A percentile compares a stretch with the other conserved stretches of the same genome.
Conservation (phyloP, 2,888 invertebrate genomes). For the Pegoplata infirma region DNA sequence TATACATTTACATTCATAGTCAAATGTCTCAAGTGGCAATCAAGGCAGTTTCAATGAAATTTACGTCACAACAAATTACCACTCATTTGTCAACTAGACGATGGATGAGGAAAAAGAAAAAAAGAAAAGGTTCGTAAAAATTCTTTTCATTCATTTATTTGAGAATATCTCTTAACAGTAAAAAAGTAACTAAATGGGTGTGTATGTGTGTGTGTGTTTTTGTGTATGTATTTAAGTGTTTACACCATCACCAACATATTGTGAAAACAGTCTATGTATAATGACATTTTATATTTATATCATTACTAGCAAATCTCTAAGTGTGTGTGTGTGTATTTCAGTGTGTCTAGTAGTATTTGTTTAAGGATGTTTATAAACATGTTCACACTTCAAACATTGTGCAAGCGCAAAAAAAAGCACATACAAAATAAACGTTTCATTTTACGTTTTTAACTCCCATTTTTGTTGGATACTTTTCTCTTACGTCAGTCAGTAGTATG, state of each 20-base stretch:
- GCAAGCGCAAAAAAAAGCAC: neutral
- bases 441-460: neutral
- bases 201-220: neutral
- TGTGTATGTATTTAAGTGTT: neutral
- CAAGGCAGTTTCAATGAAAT: slow-evolving; percentile 76
- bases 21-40: slow-evolving; percentile 76
- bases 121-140: neutral
- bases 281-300: slow-evolving; percentile 27
- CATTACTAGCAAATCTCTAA: slow-evolving; percentile 1
- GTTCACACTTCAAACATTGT: slow-evolving; percentile 30
- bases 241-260: neutral
- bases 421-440: slow-evolving; percentile 4
- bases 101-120: too few relatives aligned
- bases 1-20: slow-evolving; percentile 42
- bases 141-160: slow-evolving; percentile 10
- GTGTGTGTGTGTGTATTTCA: slow-evolving; percentile 20
- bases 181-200: neutral
- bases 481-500: too few relatives aligned
- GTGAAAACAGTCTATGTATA: neutral
- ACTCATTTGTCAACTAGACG: slow-evolving; percentile 72
- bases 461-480: neutral
- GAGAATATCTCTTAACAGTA: neutral
- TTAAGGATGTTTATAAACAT: slow-evolving; percentile 28
- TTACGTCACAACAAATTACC: slow-evolving; percentile 75
- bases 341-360: slow-evolving; percentile 4